Percentiles rank a stretch among this genome's conserved stretches.
Conservation (phyloP, 2,888 invertebrate genomes). For the Drosophila niveifrons region DNA sequence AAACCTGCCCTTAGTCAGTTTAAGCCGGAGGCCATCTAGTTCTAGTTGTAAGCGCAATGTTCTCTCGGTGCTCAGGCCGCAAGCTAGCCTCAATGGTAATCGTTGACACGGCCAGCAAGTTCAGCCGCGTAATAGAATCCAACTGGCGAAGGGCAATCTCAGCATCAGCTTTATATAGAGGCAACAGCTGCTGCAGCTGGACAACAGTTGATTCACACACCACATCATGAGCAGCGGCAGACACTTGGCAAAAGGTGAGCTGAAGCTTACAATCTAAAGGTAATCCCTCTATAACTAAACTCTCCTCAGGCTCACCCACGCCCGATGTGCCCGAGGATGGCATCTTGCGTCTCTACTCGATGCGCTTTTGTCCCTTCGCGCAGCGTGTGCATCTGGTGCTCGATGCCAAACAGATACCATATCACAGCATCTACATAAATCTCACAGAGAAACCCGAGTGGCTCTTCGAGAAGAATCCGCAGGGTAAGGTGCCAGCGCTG, state of each 20-base stretch:
- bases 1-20: neutral
- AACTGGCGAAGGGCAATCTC: conserved; percentile 47
- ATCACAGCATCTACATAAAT: conserved; percentile 92
- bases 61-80: conserved; percentile 14
- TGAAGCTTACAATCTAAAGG: no score
- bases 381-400: conserved; percentile 91
- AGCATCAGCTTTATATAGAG: conserved; percentile 36
- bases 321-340: conserved; percentile 88
- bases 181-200: neutral
- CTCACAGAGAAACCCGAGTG: conserved; percentile 93
- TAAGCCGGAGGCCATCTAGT: conserved; percentile 19
- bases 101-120: conserved; percentile 50
- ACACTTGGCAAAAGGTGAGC: conserved; percentile 60
- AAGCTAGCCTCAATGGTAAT: conserved; percentile 56
- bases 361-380: conserved; percentile 94
- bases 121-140: conserved; percentile 53
- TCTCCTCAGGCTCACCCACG: conserved; percentile 87
- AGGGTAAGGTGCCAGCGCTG: conserved; percentile 91
- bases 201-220: conserved; percentile 46
- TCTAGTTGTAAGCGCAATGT: conserved; percentile 1
- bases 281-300: neutral
- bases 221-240: conserved; percentile 74
- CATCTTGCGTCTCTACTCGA: conserved; percentile 91
- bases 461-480: conserved; percentile 89
- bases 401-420: conserved; percentile 92